These are phyloP conservation scores for Rafetus swinhoei DNA, from an alignment of 2,113 vertebrate species.

Conservation along the genomic window DNA sequence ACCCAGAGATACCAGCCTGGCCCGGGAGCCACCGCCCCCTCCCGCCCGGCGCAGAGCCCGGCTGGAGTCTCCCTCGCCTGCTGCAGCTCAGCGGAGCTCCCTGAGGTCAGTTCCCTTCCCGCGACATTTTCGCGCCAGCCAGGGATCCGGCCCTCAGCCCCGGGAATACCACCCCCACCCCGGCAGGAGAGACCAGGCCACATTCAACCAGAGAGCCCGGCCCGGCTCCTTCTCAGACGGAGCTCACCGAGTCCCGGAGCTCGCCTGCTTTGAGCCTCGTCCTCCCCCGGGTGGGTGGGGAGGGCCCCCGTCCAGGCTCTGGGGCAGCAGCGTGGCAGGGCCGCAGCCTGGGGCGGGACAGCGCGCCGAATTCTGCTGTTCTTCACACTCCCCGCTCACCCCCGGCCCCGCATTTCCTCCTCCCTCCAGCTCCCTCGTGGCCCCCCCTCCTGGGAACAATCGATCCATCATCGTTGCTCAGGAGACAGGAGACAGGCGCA, in stretches of 20 bases:
- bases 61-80: background rate
- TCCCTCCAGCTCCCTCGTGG: background rate
- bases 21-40: background rate
- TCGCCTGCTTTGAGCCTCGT: background rate
- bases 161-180: background rate
- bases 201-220: background rate
- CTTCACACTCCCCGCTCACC: no score
- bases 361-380: background rate
- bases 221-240: no score
- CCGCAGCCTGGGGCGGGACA: fast-evolving
- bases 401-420: background rate
- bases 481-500: background rate
- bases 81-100: background rate
- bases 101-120: background rate
- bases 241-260: no score
- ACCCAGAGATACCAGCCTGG: background rate
- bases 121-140: background rate
- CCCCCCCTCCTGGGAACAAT: background rate
- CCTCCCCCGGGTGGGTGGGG: background rate
- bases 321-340: background rate
- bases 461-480: background rate
- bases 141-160: background rate
- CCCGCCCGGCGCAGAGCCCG: fast-evolving
- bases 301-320: no score
- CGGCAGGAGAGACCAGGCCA: background rate